These are phyloP conservation scores for Torymus texanus DNA, from an alignment of 2,888 invertebrate genomes.

Conservation along the genomic window DNA sequence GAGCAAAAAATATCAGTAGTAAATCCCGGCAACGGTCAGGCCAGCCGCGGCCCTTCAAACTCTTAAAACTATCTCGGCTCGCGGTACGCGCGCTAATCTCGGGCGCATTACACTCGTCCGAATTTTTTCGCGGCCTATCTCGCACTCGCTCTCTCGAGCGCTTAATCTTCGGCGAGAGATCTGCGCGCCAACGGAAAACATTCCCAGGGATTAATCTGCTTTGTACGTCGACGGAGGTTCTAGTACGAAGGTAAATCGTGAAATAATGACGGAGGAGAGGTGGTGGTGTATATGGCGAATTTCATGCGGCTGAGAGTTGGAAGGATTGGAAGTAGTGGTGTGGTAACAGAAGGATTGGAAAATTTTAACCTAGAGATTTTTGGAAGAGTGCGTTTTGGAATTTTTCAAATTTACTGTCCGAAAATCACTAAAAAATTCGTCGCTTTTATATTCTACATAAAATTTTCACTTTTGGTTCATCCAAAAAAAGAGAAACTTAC, in stretches of 20 bases:
- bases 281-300: background rate
- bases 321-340: background rate
- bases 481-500: background rate
- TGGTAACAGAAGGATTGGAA: too few relatives aligned
- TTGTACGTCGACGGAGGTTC: conserved; percentile 9
- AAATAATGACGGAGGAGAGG: conserved; percentile 67
- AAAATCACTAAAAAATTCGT: too few relatives aligned
- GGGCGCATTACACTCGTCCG: background rate
- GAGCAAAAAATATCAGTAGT: too few relatives aligned
- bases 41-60: too few relatives aligned
- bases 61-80: too few relatives aligned
- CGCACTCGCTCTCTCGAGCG: background rate
- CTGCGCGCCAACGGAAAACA: conserved; percentile 25
- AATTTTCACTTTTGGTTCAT: background rate
- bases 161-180: conserved; percentile 21
- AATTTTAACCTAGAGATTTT: too few relatives aligned
- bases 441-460: too few relatives aligned
- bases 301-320: background rate
- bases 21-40: too few relatives aligned
- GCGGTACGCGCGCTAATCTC: too few relatives aligned
- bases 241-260: conserved; percentile 66
- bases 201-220: conserved; percentile 50
- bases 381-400: too few relatives aligned
- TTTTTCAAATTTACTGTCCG: too few relatives aligned
- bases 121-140: conserved; percentile 2